Evolutionary conservation across 2,888 invertebrate species (phyloP).

Genomic region (Nasonia oneida): DNA sequence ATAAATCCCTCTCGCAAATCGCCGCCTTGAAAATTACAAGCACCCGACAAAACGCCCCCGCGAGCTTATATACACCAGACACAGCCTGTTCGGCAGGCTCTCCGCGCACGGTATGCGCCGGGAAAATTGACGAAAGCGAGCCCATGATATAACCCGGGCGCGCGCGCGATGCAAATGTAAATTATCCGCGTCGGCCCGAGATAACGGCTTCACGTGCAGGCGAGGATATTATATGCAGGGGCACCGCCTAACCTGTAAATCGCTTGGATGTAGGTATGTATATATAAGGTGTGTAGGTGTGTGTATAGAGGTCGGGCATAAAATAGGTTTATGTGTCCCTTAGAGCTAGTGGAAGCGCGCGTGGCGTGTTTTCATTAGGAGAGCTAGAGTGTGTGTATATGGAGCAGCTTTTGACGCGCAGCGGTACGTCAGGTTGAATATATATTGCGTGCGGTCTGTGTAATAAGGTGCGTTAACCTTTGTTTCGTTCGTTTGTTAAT

Average conservation of each 20-base stretch:
- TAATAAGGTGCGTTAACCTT: background rate
- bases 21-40: background rate
- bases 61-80: background rate
- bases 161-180: constrained; percentile 41
- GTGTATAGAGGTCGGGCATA: background rate
- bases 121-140: constrained; percentile 21
- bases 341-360: background rate
- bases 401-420: background rate
- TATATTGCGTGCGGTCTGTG: background rate
- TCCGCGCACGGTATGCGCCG: background rate
- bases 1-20: constrained; percentile 4
- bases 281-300: background rate
- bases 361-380: background rate
- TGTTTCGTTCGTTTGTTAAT: background rate
- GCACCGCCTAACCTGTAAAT: constrained; percentile 17
- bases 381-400: background rate
- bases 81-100: background rate
- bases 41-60: background rate
- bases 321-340: constrained; percentile 44
- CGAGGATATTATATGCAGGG: background rate
- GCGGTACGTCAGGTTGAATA: background rate
- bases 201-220: constrained; percentile 23
- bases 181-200: constrained; percentile 30
- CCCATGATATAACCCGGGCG: background rate
- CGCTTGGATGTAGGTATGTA: background rate